phyloP scores from a whole-genome alignment of 2,888 invertebrate genomes.

The Metallyticus violacea region DNA sequence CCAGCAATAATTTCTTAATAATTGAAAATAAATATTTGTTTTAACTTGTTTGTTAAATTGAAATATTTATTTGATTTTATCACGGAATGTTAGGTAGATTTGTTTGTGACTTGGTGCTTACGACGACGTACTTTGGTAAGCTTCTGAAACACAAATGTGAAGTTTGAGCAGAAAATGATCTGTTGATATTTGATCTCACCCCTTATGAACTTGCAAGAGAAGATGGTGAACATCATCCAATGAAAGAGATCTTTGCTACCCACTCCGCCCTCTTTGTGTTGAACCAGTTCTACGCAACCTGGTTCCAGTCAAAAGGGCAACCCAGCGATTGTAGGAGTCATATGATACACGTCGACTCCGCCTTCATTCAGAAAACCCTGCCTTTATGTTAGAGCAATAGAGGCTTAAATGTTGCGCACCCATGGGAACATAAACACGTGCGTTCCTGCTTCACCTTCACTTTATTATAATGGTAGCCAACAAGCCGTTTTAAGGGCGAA shows the following conservation, averaged over 20 bases:
- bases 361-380: background rate
- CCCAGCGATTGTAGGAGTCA: constrained; percentile 25
- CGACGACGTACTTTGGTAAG: background rate
- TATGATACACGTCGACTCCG: constrained; percentile 19
- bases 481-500: background rate
- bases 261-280: constrained; percentile 14
- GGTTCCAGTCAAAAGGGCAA: constrained; percentile 23
- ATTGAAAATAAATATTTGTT: too few relatives aligned
- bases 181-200: background rate
- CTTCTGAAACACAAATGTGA: background rate
- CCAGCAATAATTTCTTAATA: too few relatives aligned
- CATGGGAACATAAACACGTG: constrained; percentile 27
- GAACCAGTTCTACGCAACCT: background rate
- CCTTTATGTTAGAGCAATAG: constrained; percentile 3
- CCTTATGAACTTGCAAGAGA: background rate
- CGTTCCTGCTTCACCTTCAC: background rate
- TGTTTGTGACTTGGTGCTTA: background rate
- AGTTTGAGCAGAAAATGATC: background rate
- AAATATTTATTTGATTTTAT: too few relatives aligned
- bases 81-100: too few relatives aligned
- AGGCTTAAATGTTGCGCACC: background rate
- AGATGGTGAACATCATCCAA: background rate
- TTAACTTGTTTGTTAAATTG: too few relatives aligned
- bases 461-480: too few relatives aligned
- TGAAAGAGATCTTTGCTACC: background rate